Conservation (phyloP, 92 coral and sea anemone genomes). For the Phenganax marumi region DNA sequence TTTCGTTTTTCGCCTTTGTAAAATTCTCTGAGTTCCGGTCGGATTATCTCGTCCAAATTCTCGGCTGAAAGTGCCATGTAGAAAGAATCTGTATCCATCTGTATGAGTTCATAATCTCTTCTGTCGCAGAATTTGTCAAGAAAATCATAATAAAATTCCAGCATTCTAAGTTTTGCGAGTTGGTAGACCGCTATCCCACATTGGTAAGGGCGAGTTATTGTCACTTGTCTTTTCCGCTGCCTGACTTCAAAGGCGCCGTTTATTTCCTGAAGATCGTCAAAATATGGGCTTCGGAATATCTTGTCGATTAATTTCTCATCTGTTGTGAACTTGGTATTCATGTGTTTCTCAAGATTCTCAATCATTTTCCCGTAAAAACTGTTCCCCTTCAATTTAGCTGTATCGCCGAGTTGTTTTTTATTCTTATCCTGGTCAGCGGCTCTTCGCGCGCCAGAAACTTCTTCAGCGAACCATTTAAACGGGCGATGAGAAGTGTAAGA, state of each 20-base stretch:
- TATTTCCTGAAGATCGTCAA: slow-evolving; percentile 30
- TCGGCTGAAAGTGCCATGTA: too few relatives aligned
- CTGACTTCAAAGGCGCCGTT: slow-evolving; percentile 7
- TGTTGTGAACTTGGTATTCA: not conserved
- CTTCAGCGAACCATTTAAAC: slow-evolving; percentile 9
- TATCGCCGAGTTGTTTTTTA: slow-evolving; percentile 12
- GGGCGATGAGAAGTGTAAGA: not conserved
- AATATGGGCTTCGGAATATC: slow-evolving; percentile 15
- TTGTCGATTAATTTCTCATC: not conserved
- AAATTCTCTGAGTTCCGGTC: too few relatives aligned
- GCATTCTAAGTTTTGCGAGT: slow-evolving; percentile 1
- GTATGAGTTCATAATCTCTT: not conserved
- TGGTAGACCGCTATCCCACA: not conserved
- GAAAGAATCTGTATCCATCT: too few relatives aligned
- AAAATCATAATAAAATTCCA: not conserved
- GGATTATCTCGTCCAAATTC: too few relatives aligned
- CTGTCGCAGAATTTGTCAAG: not conserved
- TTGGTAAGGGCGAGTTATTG: not conserved
- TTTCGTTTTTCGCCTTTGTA: too few relatives aligned
- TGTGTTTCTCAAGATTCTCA: slow-evolving; percentile 15
- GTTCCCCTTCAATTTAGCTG: slow-evolving; percentile 36
- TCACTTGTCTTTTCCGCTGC: not conserved
- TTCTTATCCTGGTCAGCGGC: not conserved
- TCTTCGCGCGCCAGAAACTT: slow-evolving; percentile 7
- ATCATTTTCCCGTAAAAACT: slow-evolving; percentile 36